Evolutionary conservation across 2,797 vertebrate genomes (phyloP).

Genomic region (Acropternis orthonyx): DNA sequence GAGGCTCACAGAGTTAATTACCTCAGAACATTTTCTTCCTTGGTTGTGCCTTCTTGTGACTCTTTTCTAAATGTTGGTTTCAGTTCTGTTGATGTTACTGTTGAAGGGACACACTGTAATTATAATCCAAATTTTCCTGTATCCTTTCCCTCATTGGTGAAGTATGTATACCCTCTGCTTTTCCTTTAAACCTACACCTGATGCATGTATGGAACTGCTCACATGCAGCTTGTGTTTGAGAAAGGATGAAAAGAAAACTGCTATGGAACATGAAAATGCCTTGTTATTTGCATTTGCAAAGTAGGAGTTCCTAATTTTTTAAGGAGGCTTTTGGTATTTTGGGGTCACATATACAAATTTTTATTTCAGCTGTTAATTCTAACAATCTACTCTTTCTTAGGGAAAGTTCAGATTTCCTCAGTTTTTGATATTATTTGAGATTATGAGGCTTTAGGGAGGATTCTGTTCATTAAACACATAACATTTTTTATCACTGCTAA

Average conservation of each 20-base stretch:
- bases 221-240: not conserved
- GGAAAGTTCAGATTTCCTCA: not conserved
- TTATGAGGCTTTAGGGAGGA: not conserved
- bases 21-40: not conserved
- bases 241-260: not conserved
- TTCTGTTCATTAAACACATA: not conserved
- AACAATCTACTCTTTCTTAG: not conserved
- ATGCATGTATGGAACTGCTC: not conserved
- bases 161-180: rapidly evolving
- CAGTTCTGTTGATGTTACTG: not conserved
- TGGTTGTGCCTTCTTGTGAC: not conserved
- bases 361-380: not conserved
- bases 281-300: not conserved
- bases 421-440: not conserved
- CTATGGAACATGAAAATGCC: not conserved
- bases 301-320: not conserved
- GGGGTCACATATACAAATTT: not conserved
- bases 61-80: not conserved
- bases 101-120: not conserved
- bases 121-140: not conserved
- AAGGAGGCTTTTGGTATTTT: not conserved
- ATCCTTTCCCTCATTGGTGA: not conserved
- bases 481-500: not conserved
- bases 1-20: not conserved
- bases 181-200: not conserved